Conservation (phyloP, 1,140 invertebrate species). For the Tribolium madens region DNA sequence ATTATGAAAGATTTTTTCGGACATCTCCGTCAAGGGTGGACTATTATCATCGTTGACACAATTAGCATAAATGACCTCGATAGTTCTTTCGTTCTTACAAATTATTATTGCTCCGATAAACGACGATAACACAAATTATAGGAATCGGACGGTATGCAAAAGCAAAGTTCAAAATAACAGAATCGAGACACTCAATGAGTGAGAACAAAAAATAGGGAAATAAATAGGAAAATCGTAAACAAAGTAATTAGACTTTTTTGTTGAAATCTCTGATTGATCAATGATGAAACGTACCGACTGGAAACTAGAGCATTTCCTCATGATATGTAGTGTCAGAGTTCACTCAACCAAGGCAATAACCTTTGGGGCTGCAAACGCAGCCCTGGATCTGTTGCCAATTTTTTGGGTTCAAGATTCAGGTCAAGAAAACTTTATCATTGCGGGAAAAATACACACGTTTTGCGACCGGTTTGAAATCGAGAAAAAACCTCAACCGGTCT, state of each 20-base stretch:
- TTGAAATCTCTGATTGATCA: not conserved
- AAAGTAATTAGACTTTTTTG: not conserved
- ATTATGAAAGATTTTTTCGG: constrained; percentile 20
- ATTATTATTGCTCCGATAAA: not conserved
- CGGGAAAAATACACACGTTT: not conserved
- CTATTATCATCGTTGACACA: constrained; percentile 31
- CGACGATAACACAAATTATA: constrained; percentile 1
- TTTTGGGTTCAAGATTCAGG: not conserved
- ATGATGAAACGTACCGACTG: not conserved
- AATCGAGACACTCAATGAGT: not conserved
- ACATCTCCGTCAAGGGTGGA: constrained; percentile 18
- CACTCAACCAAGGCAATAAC: not conserved
- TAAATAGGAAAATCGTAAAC: not conserved
- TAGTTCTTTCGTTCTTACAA: not conserved
- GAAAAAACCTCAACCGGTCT: not conserved
- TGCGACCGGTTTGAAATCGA: not conserved
- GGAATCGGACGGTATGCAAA: not conserved
- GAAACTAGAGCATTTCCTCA: not conserved
- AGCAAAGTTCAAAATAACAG: constrained; percentile 22
- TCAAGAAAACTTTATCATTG: not conserved
- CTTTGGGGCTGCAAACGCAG: not conserved
- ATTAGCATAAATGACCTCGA: constrained; percentile 6
- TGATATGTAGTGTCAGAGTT: not conserved
- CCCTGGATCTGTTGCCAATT: not conserved
- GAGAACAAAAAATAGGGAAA: not conserved